Evolutionary conservation across 2,888 invertebrate genomes (phyloP).

Genomic region (Lucinisca nassula): DNA sequence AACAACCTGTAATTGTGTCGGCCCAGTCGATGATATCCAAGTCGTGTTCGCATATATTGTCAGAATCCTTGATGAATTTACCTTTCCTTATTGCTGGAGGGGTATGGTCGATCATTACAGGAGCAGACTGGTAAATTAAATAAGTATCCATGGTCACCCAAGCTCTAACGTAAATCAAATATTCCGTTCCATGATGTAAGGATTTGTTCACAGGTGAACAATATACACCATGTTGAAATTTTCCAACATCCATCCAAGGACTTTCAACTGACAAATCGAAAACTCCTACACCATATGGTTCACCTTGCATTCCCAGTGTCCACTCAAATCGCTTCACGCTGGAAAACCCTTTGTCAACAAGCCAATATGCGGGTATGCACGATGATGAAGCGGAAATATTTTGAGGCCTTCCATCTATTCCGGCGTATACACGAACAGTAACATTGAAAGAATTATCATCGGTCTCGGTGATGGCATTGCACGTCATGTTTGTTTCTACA

Average conservation of each 20-base stretch:
- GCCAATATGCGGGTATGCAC: conserved; percentile 64
- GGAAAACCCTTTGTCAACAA: background rate
- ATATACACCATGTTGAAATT: conserved; percentile 25
- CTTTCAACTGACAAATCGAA: conserved; percentile 32
- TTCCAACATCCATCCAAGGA: conserved; percentile 63
- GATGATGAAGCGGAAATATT: conserved; percentile 35
- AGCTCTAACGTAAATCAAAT: conserved; percentile 62
- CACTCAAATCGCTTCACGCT: conserved; percentile 62
- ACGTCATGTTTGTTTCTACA: background rate
- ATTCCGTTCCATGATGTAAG: conserved; percentile 40
- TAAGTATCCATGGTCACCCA: conserved; percentile 60
- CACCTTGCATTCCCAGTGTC: conserved; percentile 53
- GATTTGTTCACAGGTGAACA: conserved; percentile 47
- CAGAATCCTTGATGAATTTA: conserved; percentile 60
- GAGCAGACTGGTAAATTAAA: conserved; percentile 39
- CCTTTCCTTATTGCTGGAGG: conserved; percentile 61
- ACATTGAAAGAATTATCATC: background rate
- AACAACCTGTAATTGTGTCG: conserved; percentile 53
- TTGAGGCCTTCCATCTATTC: background rate
- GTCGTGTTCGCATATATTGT: conserved; percentile 37
- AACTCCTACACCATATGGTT: conserved; percentile 55
- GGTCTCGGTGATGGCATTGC: background rate
- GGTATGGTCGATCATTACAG: conserved; percentile 61
- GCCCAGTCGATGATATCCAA: conserved; percentile 54
- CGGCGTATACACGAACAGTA: background rate